Percentiles rank a stretch among this genome's conserved stretches.
Conservation (phyloP, 1,140 invertebrate species). For the Macrosteles quadrilineatus region DNA sequence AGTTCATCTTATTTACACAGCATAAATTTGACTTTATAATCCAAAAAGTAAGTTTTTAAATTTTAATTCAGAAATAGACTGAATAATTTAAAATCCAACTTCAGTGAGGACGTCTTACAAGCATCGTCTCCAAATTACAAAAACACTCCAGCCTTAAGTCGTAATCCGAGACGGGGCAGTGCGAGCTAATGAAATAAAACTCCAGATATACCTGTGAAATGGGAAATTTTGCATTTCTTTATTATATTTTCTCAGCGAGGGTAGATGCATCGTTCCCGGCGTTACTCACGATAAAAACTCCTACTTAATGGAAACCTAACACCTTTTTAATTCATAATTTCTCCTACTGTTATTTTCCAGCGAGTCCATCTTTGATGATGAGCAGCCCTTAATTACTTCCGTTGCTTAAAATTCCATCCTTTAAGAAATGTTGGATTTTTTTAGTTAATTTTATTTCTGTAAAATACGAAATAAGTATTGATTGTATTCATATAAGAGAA, state of each 20-base stretch:
- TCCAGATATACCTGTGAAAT: constrained; percentile 30
- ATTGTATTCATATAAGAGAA: no score
- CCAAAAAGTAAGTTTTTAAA: no score
- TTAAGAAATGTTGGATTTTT: no score
- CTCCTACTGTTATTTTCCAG: background rate
- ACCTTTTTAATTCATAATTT: constrained; percentile 32
- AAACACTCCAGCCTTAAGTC: background rate
- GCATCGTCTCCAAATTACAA: background rate
- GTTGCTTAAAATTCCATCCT: no score
- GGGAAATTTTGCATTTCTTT: constrained; percentile 31
- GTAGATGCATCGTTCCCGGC: constrained; percentile 16
- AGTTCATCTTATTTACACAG: no score
- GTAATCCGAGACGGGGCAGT: constrained; percentile 15
- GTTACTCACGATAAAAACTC: constrained; percentile 25
- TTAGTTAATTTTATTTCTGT: no score
- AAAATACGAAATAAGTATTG: no score
- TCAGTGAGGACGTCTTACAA: no score
- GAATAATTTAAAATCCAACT: no score
- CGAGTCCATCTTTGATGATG: constrained; percentile 19
- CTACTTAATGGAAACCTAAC: constrained; percentile 29
- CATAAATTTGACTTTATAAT: no score
- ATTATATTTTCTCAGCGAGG: constrained; percentile 30
- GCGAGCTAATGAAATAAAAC: constrained; percentile 28
- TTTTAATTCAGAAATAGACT: no score
- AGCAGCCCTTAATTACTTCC: constrained; percentile 6